A percentile compares a stretch with the other conserved stretches of the same genome.
phyloP scores from a whole-genome alignment of 2,797 vertebrate genomes.

The Sarcoramphus papa region DNA sequence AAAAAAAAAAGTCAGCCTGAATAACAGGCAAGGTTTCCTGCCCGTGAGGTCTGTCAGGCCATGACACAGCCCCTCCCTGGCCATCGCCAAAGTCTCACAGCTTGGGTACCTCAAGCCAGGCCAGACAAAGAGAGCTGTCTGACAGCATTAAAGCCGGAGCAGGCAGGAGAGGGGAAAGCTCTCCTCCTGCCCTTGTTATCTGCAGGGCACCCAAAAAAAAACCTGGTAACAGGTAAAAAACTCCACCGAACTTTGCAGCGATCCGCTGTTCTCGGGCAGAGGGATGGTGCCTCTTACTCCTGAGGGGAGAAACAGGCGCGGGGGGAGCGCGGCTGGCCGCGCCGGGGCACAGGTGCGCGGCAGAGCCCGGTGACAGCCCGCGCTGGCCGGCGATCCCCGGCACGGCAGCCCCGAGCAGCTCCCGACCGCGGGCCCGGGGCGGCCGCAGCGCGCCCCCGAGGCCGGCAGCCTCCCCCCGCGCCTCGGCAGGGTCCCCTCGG shows the following conservation, averaged over 20 bases:
- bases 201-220: background rate
- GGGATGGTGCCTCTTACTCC: background rate
- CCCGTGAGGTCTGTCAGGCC: background rate
- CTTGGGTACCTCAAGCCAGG: background rate
- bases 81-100: background rate
- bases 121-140: constrained; percentile 40
- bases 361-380: background rate
- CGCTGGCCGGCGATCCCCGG: background rate
- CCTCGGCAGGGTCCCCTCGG: background rate
- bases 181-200: background rate
- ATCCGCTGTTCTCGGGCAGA: background rate
- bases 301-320: too few species aligned
- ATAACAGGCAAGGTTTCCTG: background rate
- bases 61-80: background rate
- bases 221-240: background rate
- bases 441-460: background rate
- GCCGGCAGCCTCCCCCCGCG: background rate
- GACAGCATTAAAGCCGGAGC: background rate
- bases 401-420: background rate
- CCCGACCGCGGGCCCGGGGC: background rate
- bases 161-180: background rate
- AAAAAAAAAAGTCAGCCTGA: background rate
- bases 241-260: background rate
- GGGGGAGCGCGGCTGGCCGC: background rate
- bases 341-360: background rate